Conservation (phyloP, 2,888 invertebrate species). For the Dicranocentrus wangi region DNA sequence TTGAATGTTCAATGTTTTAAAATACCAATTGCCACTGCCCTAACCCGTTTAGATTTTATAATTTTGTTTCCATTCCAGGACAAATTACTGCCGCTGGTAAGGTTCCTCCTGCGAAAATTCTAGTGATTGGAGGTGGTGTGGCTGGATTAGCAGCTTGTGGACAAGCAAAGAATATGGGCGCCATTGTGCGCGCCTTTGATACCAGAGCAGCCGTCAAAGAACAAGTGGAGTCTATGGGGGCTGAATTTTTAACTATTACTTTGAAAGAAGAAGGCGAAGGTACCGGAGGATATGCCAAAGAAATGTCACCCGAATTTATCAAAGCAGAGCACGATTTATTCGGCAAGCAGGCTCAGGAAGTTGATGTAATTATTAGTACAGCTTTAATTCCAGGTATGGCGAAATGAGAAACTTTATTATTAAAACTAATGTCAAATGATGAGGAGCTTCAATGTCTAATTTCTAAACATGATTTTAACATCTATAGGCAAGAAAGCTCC, state of each 20-base stretch:
- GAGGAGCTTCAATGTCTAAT: neutral
- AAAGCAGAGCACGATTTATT: conserved; percentile 89
- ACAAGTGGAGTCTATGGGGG: conserved; percentile 90
- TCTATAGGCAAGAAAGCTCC: conserved; percentile 91
- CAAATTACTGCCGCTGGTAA: conserved; percentile 93
- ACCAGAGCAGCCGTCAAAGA: conserved; percentile 88
- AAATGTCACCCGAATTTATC: conserved; percentile 88
- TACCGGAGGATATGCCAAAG: conserved; percentile 87
- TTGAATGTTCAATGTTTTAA: too few species aligned
- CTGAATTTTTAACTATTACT: conserved; percentile 87
- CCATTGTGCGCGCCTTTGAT: conserved; percentile 90
- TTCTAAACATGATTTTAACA: too few species aligned
- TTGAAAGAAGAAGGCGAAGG: conserved; percentile 84
- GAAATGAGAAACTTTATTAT: neutral
- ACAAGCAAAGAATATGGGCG: conserved; percentile 88
- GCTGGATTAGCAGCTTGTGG: conserved; percentile 90
- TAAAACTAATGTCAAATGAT: neutral
- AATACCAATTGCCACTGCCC: too few species aligned
- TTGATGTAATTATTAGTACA: conserved; percentile 91
- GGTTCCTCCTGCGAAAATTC: conserved; percentile 90
- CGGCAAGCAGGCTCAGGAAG: conserved; percentile 88
- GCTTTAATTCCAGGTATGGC: conserved; percentile 84
- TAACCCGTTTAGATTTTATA: neutral
- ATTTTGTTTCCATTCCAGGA: conserved; percentile 76
- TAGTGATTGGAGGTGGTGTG: conserved; percentile 92